Conservation (phyloP, 2,797 vertebrate species). For the Botia almorhae region DNA sequence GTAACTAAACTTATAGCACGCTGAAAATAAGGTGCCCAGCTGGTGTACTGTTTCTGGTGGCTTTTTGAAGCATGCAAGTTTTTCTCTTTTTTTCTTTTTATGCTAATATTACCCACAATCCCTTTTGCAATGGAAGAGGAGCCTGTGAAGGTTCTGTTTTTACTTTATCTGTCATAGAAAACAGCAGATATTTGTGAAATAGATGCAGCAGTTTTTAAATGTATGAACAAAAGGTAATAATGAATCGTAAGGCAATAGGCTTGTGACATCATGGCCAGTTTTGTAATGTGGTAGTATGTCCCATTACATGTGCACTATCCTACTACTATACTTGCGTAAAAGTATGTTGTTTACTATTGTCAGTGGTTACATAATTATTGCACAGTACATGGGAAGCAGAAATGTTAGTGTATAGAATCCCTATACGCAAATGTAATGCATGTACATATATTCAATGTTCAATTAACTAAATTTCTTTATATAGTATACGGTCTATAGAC, state of each 20-base stretch:
- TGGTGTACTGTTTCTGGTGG: background rate
- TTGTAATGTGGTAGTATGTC: background rate
- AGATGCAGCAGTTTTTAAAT: background rate
- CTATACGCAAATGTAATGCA: too few relatives aligned
- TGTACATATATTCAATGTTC: too few relatives aligned
- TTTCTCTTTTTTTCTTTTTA: background rate
- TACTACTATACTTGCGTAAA: background rate
- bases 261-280: background rate
- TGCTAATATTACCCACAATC: background rate
- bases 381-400: too few relatives aligned
- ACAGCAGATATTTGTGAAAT: too few relatives aligned
- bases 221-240: background rate
- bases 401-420: too few relatives aligned
- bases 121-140: background rate
- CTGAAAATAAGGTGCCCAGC: background rate
- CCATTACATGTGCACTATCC: background rate
- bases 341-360: background rate
- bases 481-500: too few relatives aligned
- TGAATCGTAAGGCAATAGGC: background rate
- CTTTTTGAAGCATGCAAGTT: background rate
- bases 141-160: too few relatives aligned
- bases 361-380: too few relatives aligned
- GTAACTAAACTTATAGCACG: background rate
- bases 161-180: too few relatives aligned
- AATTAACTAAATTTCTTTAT: too few relatives aligned